Evolutionary conservation across 2,113 vertebrate genomes (phyloP).

Genomic region (sheep (Ovis aries)): ARS-UI_Ramb_v3.0 NC_056077.1:11324501-11325000

Average conservation of each 20-base stretch:
- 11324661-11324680: not conserved
- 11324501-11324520: not conserved
- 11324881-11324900: not conserved
- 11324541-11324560: not conserved
- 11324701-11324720: accelerated
- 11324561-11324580: not conserved
- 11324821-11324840: accelerated
- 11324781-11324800: not conserved
- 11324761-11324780: too few species aligned
- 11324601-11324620: not conserved
- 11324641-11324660: not conserved
- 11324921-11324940: not conserved
- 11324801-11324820: not conserved
- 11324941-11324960: not conserved
- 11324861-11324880: accelerated
- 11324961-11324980: not conserved
- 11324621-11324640: not conserved
- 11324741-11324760: accelerated
- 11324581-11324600: not conserved
- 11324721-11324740: not conserved
- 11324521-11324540: not conserved
- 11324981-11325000: not conserved
- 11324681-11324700: not conserved
- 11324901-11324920: not conserved
- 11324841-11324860: accelerated